phyloP scores from a whole-genome alignment of 2,113 vertebrate species.

The Henicopernis longicauda region DNA sequence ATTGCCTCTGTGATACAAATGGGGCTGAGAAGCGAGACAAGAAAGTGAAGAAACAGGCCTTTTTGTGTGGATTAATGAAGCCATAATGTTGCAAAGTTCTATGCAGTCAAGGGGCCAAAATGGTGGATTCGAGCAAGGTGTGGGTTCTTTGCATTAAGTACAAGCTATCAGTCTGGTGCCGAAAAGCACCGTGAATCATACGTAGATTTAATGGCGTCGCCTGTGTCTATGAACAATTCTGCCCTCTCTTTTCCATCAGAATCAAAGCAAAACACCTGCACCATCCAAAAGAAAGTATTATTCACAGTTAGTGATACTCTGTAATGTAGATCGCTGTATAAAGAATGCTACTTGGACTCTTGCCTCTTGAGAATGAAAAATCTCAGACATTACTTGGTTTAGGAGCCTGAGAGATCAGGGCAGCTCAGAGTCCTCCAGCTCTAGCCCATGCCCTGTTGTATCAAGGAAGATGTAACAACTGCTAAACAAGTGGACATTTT shows the following conservation, averaged over 20 bases:
- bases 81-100: not conserved
- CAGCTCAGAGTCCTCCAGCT: not conserved
- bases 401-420: not conserved
- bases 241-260: not conserved
- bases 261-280: not conserved
- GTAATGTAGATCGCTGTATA: not conserved
- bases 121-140: not conserved
- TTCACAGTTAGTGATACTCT: not conserved
- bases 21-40: not conserved
- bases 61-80: not conserved
- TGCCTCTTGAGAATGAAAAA: not conserved
- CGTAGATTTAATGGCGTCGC: not conserved
- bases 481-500: not conserved
- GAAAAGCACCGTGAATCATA: not conserved
- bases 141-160: not conserved
- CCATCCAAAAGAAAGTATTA: not conserved
- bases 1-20: not conserved
- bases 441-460: rapidly evolving
- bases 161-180: not conserved
- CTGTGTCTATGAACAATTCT: not conserved
- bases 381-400: not conserved
- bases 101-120: not conserved
- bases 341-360: not conserved
- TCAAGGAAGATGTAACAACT: not conserved
- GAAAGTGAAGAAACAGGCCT: not conserved